These are phyloP conservation scores for Campoletis sonorensis DNA, from an alignment of 1,140 invertebrate genomes.

Conservation along the genomic window DNA sequence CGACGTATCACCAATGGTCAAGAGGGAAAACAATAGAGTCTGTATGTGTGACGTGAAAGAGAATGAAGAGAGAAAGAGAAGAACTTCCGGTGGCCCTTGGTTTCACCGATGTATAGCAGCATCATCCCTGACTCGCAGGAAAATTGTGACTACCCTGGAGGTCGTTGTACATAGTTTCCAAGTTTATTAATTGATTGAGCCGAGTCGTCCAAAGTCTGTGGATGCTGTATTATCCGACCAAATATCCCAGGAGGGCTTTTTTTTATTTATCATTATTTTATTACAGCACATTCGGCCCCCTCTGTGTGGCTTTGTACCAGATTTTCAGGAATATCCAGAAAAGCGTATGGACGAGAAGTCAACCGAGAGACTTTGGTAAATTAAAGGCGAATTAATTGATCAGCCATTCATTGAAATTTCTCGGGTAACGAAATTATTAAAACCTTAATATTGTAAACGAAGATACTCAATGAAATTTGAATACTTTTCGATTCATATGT, in stretches of 20 bases:
- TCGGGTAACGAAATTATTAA: too few species aligned
- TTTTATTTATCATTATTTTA: background rate
- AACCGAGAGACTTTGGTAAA: too few species aligned
- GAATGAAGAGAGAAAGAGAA: background rate
- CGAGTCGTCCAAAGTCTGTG: conserved; percentile 7
- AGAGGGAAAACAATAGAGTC: background rate
- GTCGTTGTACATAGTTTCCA: conserved; percentile 15
- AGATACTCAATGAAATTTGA: too few species aligned
- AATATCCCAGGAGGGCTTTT: background rate
- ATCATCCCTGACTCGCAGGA: background rate
- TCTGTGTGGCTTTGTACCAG: background rate
- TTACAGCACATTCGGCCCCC: background rate
- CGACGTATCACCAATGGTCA: conserved; percentile 1
- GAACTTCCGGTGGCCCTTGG: background rate
- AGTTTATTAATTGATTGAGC: conserved; percentile 37
- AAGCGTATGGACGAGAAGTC: too few species aligned
- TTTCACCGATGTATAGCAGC: conserved; percentile 1
- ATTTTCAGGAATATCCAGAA: background rate
- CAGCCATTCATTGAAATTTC: too few species aligned
- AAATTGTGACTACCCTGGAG: background rate
- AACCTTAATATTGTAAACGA: too few species aligned
- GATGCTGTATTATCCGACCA: background rate
- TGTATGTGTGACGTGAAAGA: background rate
- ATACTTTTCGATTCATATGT: too few species aligned
- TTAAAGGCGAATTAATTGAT: too few species aligned